Evolutionary conservation across 2,888 invertebrate genomes (phyloP), one percentile per base, ranked within the genome.

Genomic region (Augiades crinisus): DNA sequence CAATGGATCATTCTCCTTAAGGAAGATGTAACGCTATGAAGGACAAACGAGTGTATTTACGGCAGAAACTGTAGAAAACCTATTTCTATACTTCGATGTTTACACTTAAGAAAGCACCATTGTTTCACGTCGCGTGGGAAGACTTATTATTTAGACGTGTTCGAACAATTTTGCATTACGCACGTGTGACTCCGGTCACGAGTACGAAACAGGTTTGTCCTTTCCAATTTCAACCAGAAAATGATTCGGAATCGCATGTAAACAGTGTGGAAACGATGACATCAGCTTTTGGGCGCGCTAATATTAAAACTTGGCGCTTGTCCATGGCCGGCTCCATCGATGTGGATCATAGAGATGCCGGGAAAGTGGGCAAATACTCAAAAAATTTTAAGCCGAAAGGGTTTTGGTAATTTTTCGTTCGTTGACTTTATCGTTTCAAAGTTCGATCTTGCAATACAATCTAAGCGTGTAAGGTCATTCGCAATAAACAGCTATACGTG

Each of bases 221-320:
- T 41, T 27, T 34, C 47, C 33, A n/a, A 14, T 27, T 34, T 40
- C 33, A n/a, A 14, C 19, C 33, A 6, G 37, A 47, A 51, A 55
- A 47, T 40, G 16, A 44, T 37, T 30, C 19, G 13, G 21, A 50
- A 44, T 44, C 27, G 30, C 43, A 62, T 62, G 79, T 83, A 82
- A 85, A 83, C 84, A 83, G 68, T 73, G 59, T 59, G 40, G 49
- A 55, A 52, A 54, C 65, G 73, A 79, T 86, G 86, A 83, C 83
- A 83, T 86, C 85, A 85, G 66, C 63, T 56, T 66, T 66, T 64
- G 66, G 58, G 67, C 63, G 60, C 70, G 81, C 85, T 85, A 81
- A 84, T 84, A 84, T 83, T 84, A 84, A 81, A 78, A 68, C 80
- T 87, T 87, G 87, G 87, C 85, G 70, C 54, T 47, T 50, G 59